Evolutionary conservation across 2,797 vertebrate species (phyloP), one percentile per base, ranked within the genome.

Genomic region (Pipistrellus pipistrellus): DNA sequence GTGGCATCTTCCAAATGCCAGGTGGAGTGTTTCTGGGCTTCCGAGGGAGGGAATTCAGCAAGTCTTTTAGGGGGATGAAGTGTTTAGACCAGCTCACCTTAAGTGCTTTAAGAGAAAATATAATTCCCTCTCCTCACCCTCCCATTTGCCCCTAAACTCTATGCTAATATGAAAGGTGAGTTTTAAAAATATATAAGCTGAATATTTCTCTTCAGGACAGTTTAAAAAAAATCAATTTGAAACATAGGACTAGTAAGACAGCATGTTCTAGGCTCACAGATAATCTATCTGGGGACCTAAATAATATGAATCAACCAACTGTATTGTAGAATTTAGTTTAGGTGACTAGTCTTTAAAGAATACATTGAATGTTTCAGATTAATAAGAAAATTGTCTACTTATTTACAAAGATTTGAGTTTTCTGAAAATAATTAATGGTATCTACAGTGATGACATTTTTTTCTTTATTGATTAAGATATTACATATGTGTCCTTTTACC

Each of bases 1-100:
- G 27, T 15, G n/a, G 8, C 85, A 73, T 92, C 78, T 95, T 94
- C 78, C 92, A 90, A 84, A 72, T 73, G 66, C 78, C 69, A 85
- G 64, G 17, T 32, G 68, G 48, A 90, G 30, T n/a, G 81, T 72
- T 93, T 89, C 44, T 69, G 25, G 32, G 15, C 68, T 91, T 35
- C 68, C 44, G 14, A 90, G 41, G 35, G 27, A 92, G 66, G 32
- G 8, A 72, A 75, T 62, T 88, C 62, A 93, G 76, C 51, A 62
- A 38, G 41, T 69, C n/a, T 23, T 66, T 85, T 53, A n/a, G 38
- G 41, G 66, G 23, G 17, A 78, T 30, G 46, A 64, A 69, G 32
- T 83, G 78, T 91, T 89, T 53, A n/a, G 48, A 48, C 4, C 4
- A 46, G 27, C 7, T 68, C 30, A 51, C 15, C 3, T 72, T 57